Percentiles rank a stretch among this genome's conserved stretches.
Evolutionary conservation across 1,140 invertebrate species (phyloP).

Genomic region (Andricus grossulariae): DNA sequence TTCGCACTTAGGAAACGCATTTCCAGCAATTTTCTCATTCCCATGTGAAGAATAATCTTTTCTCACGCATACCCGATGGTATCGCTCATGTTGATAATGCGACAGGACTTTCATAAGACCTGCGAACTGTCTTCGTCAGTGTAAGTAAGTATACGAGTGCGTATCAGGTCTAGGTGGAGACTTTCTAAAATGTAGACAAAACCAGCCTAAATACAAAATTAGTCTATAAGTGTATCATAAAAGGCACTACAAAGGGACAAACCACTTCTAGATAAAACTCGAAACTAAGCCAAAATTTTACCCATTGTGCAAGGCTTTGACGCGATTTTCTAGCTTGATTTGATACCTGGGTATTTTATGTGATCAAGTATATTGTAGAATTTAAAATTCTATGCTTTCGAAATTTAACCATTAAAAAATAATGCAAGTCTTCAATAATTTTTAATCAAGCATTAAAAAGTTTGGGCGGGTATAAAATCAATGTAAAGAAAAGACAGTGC

Average conservation of each 20-base stretch:
- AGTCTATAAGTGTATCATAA: not conserved
- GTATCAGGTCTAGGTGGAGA: not conserved
- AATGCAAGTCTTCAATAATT: no score
- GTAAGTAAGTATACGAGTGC: conserved; percentile 11
- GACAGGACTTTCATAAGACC: conserved; percentile 24
- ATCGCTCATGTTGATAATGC: conserved; percentile 13
- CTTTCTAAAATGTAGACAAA: not conserved
- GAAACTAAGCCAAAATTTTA: no score
- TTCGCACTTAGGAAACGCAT: not conserved
- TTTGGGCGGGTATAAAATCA: no score
- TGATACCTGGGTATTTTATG: no score
- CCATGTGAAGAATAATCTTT: conserved; percentile 4
- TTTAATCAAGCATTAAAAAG: no score
- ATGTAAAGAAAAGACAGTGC: no score
- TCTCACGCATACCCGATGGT: conserved; percentile 10
- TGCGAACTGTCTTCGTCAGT: conserved; percentile 6
- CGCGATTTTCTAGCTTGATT: no score
- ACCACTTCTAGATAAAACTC: no score
- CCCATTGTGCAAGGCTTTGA: no score
- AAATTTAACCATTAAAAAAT: no score
- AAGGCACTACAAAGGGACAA: not conserved
- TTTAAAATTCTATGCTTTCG: no score
- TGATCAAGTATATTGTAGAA: no score
- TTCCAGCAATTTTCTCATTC: conserved; percentile 9
- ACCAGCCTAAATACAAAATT: not conserved